A percentile compares a stretch with the other conserved stretches of the same genome.
phyloP scores from a whole-genome alignment of 1,140 invertebrate genomes.

The Zaprionus ornatus region DNA sequence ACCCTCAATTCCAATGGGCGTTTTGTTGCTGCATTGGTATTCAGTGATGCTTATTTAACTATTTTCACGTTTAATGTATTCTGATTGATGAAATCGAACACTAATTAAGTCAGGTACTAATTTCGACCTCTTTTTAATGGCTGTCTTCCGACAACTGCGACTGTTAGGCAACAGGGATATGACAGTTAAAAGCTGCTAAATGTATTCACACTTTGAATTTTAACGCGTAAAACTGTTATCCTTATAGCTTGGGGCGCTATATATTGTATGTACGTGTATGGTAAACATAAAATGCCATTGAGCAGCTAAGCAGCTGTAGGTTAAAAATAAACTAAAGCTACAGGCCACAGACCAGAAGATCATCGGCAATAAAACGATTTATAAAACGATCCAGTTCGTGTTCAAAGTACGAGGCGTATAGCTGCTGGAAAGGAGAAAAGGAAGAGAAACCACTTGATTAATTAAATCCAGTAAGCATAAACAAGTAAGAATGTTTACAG shows the following conservation, averaged over 20 bases:
- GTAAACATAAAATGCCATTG: conserved; percentile 71
- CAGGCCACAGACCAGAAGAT: conserved; percentile 44
- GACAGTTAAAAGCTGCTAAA: not conserved
- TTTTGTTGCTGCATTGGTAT: too few relatives aligned
- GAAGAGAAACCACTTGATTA: not conserved
- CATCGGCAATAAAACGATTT: conserved; percentile 24
- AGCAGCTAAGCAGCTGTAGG: conserved; percentile 71
- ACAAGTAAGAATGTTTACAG: too few relatives aligned
- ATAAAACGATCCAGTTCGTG: conserved; percentile 75
- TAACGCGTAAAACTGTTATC: not conserved
- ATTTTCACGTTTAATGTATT: too few relatives aligned
- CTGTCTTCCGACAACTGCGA: not conserved
- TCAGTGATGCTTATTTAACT: too few relatives aligned
- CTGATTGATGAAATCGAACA: too few relatives aligned
- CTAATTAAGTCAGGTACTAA: too few relatives aligned
- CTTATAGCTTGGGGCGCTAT: not conserved
- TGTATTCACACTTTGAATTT: not conserved
- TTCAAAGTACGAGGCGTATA: conserved; percentile 95
- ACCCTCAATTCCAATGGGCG: too few relatives aligned
- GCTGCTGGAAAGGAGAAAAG: conserved; percentile 85
- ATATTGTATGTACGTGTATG: conserved; percentile 50
- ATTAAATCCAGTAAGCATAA: not conserved
- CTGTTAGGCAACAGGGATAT: not conserved
- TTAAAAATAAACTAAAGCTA: conserved; percentile 72
- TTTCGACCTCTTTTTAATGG: too few relatives aligned